Evolutionary conservation across 2,797 vertebrate genomes (phyloP).

Genomic region (Enteromius viviparus): DNA sequence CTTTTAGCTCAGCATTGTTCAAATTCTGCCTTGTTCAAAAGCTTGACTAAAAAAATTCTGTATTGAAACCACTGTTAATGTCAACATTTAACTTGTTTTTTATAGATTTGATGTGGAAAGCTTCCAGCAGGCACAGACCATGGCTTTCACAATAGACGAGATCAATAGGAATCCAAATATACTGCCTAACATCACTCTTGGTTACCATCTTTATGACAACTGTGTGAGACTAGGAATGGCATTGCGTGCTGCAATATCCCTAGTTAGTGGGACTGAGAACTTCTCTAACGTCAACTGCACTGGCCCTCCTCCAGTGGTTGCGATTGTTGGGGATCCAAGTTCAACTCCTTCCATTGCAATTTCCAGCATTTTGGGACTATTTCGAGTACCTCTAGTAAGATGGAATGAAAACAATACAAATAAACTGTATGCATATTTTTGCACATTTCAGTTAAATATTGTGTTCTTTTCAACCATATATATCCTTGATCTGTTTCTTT

Average conservation of each 20-base stretch:
- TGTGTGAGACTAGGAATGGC: slow-evolving; percentile 53
- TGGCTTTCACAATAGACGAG: slow-evolving; percentile 57
- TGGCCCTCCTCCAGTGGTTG: slow-evolving; percentile 50
- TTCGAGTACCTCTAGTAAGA: slow-evolving; percentile 47
- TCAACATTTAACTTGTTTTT: background rate
- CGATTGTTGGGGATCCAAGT: slow-evolving; percentile 51
- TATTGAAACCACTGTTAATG: background rate
- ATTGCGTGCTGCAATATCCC: slow-evolving; percentile 49
- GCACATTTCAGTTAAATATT: background rate
- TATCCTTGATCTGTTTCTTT: too few relatives aligned
- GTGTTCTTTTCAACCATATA: too few relatives aligned
- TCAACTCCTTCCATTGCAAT: slow-evolving; percentile 58
- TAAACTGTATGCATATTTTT: slow-evolving; percentile 8
- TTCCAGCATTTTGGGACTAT: slow-evolving; percentile 62
- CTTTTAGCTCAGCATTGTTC: background rate
- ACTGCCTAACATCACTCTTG: slow-evolving; percentile 54
- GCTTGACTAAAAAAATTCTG: background rate
- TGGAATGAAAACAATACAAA: background rate
- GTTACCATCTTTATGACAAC: slow-evolving; percentile 56
- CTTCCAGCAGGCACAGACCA: slow-evolving; percentile 54
- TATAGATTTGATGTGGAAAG: slow-evolving; percentile 65
- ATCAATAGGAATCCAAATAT: slow-evolving; percentile 56
- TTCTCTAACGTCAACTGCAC: slow-evolving; percentile 17
- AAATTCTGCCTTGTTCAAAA: background rate
- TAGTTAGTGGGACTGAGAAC: slow-evolving; percentile 39